Evolutionary conservation across 2,797 vertebrate species (phyloP).

Genomic region (Halcyon badia): DNA sequence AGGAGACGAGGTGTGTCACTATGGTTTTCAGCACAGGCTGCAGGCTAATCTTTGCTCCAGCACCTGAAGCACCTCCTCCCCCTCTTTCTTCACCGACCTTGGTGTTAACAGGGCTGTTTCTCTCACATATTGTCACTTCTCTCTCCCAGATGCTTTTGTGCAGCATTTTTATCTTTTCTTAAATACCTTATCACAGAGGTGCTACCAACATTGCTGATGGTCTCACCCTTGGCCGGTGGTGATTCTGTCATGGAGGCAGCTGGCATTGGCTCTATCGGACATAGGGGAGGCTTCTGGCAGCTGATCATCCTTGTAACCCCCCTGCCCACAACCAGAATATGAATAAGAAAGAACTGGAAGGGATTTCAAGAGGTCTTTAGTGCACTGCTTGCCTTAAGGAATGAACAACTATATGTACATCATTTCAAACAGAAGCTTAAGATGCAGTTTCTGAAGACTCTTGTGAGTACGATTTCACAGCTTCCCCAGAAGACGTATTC

Average conservation of each 20-base stretch:
- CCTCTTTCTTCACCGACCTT: not conserved
- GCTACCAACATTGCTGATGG: not conserved
- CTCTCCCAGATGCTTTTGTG: not conserved
- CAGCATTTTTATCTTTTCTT: not conserved
- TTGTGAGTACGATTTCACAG: not conserved
- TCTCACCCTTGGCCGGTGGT: not conserved
- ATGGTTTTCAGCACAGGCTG: not conserved
- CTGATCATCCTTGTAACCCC: not conserved
- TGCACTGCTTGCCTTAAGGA: not conserved
- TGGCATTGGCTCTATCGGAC: not conserved
- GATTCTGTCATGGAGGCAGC: accelerated
- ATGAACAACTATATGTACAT: not conserved
- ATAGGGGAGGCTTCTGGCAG: not conserved
- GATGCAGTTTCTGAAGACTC: not conserved
- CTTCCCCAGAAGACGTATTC: not conserved
- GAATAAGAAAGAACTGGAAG: not conserved
- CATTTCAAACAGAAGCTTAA: not conserved
- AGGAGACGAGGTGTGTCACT: not conserved
- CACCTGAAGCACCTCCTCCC: not conserved
- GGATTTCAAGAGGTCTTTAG: not conserved
- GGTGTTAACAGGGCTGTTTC: not conserved
- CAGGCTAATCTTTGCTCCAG: not conserved
- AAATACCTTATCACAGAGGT: not conserved
- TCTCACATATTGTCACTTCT: not conserved
- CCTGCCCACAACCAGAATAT: not conserved